Evolutionary conservation across 2,113 vertebrate species (phyloP).

Genomic region (Phalacrocorax aristotelis): DNA sequence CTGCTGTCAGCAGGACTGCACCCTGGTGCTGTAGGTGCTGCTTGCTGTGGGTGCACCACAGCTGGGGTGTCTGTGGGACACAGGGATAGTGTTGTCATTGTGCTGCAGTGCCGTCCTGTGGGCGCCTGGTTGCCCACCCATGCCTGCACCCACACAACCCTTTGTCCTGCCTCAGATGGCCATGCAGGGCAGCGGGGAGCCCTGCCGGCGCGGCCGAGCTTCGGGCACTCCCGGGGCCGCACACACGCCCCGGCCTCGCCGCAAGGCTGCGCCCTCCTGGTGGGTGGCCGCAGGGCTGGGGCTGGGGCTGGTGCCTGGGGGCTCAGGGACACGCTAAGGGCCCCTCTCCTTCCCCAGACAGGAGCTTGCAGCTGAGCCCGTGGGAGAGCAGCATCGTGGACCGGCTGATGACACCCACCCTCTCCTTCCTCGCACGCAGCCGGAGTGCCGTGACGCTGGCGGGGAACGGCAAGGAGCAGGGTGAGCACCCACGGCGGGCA

Average conservation of each 20-base stretch:
- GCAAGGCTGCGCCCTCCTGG: background rate
- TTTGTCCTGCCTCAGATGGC: background rate
- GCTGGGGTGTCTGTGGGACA: background rate
- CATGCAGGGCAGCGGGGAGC: background rate
- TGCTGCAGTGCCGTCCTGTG: background rate
- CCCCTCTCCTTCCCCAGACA: constrained; percentile 71
- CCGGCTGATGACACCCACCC: constrained; percentile 94
- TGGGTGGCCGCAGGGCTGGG: fast-evolving
- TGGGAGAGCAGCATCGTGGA: constrained; percentile 99
- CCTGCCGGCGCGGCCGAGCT: fast-evolving
- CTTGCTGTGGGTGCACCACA: fast-evolving
- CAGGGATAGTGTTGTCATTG: background rate
- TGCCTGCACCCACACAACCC: fast-evolving
- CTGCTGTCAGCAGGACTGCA: background rate
- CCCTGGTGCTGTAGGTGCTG: fast-evolving
- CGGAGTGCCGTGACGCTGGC: constrained; percentile 92
- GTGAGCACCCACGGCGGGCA: constrained; percentile 65
- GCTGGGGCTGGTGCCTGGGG: background rate
- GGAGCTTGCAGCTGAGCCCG: constrained; percentile 86
- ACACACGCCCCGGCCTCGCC: background rate
- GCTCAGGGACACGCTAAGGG: fast-evolving
- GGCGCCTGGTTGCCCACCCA: fast-evolving
- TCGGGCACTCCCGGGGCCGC: background rate
- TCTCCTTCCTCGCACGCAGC: constrained; percentile 94
- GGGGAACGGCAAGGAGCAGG: constrained; percentile 83